Percentiles rank a stretch among this genome's conserved stretches.
phyloP scores from a whole-genome alignment of 2,113 vertebrate genomes.

The Callospermophilus lateralis region DNA sequence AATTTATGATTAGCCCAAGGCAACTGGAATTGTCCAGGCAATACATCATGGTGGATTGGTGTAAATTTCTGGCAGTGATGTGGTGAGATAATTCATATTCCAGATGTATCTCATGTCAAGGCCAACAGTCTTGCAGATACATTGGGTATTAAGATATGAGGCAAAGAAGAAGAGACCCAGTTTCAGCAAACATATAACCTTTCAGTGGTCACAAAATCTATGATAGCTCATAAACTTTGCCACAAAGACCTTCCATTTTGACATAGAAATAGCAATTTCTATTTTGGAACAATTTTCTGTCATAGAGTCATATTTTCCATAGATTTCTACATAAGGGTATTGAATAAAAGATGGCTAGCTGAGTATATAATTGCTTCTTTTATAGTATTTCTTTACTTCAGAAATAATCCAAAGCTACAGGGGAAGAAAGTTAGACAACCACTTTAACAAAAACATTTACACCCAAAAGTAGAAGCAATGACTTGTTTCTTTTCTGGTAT shows the following conservation, averaged over 20 bases:
- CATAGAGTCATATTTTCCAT: not conserved
- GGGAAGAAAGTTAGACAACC: not conserved
- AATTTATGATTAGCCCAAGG: not conserved
- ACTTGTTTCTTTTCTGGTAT: not conserved
- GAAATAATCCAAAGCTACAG: not conserved
- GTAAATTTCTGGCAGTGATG: not conserved
- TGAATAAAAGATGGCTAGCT: slow-evolving; percentile 16
- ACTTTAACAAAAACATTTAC: slow-evolving; percentile 20
- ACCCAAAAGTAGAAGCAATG: not conserved
- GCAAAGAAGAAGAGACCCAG: not conserved
- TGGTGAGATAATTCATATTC: not conserved
- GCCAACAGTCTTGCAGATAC: not conserved
- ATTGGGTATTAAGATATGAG: not conserved
- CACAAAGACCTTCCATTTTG: not conserved
- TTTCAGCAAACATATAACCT: not conserved
- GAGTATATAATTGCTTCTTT: not conserved
- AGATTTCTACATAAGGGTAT: slow-evolving; percentile 1
- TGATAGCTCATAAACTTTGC: not conserved
- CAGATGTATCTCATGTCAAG: not conserved
- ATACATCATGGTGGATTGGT: not conserved
- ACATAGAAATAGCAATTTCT: not conserved
- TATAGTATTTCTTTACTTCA: slow-evolving; percentile 7
- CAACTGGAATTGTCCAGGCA: not conserved
- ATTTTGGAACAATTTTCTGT: slow-evolving; percentile 40
- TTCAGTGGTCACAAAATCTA: not conserved